Evolutionary conservation across 1,140 invertebrate genomes (phyloP).

Genomic region (Drosophila rufa): DNA sequence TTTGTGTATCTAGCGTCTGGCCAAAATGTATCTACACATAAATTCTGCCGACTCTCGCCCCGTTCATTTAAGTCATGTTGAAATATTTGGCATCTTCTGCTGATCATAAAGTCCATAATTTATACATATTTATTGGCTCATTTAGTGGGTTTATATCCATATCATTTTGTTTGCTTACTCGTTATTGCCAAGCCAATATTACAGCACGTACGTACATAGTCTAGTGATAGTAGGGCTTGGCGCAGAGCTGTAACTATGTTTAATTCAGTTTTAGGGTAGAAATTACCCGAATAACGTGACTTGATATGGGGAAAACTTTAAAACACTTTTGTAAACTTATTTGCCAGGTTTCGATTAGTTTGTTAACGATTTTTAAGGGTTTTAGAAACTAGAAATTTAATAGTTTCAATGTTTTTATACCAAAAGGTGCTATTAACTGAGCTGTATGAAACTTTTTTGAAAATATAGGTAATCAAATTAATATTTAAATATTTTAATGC

Average conservation of each 20-base stretch:
- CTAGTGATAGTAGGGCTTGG: conserved; percentile 3
- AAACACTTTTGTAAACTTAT: background rate
- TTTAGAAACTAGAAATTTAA: too few relatives aligned
- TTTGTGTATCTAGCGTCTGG: conserved; percentile 63
- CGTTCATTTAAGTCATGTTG: conserved; percentile 53
- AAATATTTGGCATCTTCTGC: conserved; percentile 56
- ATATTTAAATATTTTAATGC: background rate
- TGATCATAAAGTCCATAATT: conserved; percentile 62
- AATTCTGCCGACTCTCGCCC: conserved; percentile 27
- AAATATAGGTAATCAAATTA: background rate
- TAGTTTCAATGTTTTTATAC: too few relatives aligned
- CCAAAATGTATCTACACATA: conserved; percentile 59
- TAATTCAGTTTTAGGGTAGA: background rate
- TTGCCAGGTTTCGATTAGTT: too few relatives aligned
- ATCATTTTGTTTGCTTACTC: conserved; percentile 7
- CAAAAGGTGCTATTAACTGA: too few relatives aligned
- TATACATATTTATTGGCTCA: conserved; percentile 44
- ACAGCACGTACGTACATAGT: conserved; percentile 26
- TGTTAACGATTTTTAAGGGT: too few relatives aligned
- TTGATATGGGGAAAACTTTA: background rate
- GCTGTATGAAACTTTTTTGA: background rate
- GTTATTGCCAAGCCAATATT: conserved; percentile 4
- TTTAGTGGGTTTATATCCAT: conserved; percentile 21
- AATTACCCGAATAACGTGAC: background rate
- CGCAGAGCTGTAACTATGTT: too few relatives aligned